Conservation (phyloP, 1,140 invertebrate species). For the Drosophila punjabiensis region DNA sequence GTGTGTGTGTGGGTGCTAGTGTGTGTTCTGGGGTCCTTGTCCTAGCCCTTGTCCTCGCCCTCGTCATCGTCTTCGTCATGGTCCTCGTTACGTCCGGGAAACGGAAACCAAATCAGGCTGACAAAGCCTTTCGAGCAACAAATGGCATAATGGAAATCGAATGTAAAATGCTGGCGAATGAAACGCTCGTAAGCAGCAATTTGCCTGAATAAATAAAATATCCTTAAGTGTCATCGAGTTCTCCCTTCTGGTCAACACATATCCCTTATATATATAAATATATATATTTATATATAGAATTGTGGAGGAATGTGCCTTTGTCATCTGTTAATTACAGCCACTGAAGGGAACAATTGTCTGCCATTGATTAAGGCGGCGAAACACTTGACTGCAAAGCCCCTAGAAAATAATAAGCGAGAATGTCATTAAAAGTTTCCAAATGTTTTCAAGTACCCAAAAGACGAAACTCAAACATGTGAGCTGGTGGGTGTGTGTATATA, state of each 20-base stretch:
- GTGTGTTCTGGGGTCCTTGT: conserved; percentile 33
- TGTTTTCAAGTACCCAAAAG: conserved; percentile 48
- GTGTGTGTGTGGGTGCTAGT: conserved; percentile 2
- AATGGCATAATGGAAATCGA: conserved; percentile 62
- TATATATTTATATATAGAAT: background rate
- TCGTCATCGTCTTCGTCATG: background rate
- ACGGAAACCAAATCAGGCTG: conserved; percentile 60
- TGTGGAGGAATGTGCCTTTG: conserved; percentile 1
- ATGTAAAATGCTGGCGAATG: conserved; percentile 51
- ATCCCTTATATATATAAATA: background rate
- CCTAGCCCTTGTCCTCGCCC: conserved; percentile 1
- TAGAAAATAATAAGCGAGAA: conserved; percentile 52
- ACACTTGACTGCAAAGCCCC: conserved; percentile 28
- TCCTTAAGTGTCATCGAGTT: conserved; percentile 47
- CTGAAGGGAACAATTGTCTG: conserved; percentile 32
- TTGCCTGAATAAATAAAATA: conserved; percentile 62
- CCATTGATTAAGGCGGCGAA: conserved; percentile 36
- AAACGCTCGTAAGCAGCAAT: conserved; percentile 56
- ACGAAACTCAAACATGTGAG: conserved; percentile 54
- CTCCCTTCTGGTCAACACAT: conserved; percentile 30
- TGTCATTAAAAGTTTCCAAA: conserved; percentile 63
- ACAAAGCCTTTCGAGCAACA: conserved; percentile 53
- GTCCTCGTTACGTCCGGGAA: conserved; percentile 27
- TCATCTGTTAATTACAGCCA: conserved; percentile 50
- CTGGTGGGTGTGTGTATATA: background rate